Evolutionary conservation across 1,140 invertebrate genomes (phyloP), one percentile per base, ranked within the genome.

Genomic region (Zophobas atratus): DNA sequence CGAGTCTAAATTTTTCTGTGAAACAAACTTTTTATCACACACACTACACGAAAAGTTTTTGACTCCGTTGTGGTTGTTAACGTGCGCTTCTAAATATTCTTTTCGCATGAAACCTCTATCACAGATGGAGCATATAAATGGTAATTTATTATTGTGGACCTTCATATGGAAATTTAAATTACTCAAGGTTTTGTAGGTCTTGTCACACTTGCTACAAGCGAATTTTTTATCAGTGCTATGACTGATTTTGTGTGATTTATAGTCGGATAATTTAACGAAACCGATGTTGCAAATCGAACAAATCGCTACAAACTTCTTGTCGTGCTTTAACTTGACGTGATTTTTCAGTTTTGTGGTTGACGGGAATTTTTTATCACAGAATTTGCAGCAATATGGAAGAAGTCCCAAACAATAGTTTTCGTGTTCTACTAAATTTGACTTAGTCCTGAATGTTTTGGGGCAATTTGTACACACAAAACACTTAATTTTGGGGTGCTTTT

Each of bases 151-250:
- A 57, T 79, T 78, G 72, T 86, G 85, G 46, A 82, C 78, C 79
- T 85, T 87, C 77, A 84, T 83, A 74, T 87, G 86, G 63, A 84
- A 85, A 57, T 85, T 84, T 41, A 87, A 78, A 70, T 85, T 85
- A 55, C 83, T 85, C 8, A 84, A 20, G 1, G 85, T 86, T 72
- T 85, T 86, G 57, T 86, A 87, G 38, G 76, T 71, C 79, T 84
- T 85, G 20, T 82, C 76, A 70, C 86, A 87, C 57, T 83, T 76
- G 2, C 35, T 43, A 73, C 86, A 87, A 6, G 76, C 53, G 77
- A 82, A 85, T 71, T 84, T 84, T 74, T 84, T 86, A 32, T 83
- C 81, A 3, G 83, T 83, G 49, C 80, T 82, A 53, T 86, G 85
- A 35, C 79, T 80, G 5, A 82, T 76, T 77, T 81, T 84, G 35